Evolutionary conservation across 2,888 invertebrate species (phyloP), one percentile per base, ranked within the genome.

Genomic region (Zaprionus bogoriensis): DNA sequence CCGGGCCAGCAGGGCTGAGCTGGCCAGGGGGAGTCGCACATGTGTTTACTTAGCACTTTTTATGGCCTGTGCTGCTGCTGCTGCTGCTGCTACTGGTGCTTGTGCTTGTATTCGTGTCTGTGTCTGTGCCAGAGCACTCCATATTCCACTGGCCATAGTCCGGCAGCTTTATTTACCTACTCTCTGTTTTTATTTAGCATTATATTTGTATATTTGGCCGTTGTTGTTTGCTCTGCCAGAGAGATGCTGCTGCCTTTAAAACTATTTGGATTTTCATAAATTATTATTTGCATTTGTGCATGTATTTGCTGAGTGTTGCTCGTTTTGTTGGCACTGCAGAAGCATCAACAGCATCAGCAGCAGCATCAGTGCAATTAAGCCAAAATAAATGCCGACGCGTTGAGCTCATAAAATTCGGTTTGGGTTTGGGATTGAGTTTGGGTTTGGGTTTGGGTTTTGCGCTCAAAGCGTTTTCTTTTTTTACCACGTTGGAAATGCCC

Each of bases 11-110:
- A 42, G 48, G 28, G 3, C 3, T 7, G 55, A 12, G 25, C 28
- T 19, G 9, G 38, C 17, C 5, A 14, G 4, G 30, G 46, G 50
- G 14, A 22, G 60, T 44, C 53, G 45, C 83, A 82, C 82, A 82
- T 83, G 82, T 82, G 82, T 82, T 82, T 82, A 82, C 81, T 82
- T 82, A 77, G 79, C 81, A 77, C 80, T 81, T 83, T 82, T 82
- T 81, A 83, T 83, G 77, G 72, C 65, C 72, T 44, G 57, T 45
- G 32, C n/a, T n/a, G n/a, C n/a, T n/a, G n/a, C n/a, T n/a, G n/a
- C n/a, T n/a, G n/a, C n/a, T n/a, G n/a, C n/a, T n/a, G n/a, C n/a
- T n/a, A n/a, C n/a, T n/a, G n/a, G n/a, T n/a, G n/a, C n/a, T n/a
- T n/a, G n/a, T n/a, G n/a, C n/a, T n/a, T n/a, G n/a, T n/a, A n/a